These are phyloP conservation scores for Thalassarche chlororhynchos DNA, from an alignment of 2,113 vertebrate genomes.

Conservation along the genomic window DNA sequence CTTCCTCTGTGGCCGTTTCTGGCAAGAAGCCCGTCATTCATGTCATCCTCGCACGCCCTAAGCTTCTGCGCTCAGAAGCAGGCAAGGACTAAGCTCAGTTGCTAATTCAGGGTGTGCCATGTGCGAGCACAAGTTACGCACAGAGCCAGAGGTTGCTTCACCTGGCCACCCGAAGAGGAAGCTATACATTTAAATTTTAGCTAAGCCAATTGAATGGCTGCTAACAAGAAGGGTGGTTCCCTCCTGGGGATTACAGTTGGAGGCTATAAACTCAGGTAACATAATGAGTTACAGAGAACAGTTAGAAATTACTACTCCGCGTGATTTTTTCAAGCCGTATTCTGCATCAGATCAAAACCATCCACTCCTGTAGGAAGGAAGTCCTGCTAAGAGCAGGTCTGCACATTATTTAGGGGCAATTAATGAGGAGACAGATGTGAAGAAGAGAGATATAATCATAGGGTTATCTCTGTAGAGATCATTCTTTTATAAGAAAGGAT, in stretches of 20 bases:
- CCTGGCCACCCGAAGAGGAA: background rate
- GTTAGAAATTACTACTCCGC: background rate
- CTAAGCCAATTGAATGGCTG: background rate
- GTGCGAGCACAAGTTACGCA: background rate
- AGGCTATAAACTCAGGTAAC: background rate
- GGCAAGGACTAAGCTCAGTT: background rate
- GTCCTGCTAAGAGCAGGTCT: background rate
- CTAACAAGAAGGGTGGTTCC: background rate
- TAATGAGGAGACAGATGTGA: background rate
- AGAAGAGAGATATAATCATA: fast-evolving
- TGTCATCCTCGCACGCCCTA: background rate
- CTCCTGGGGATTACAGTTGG: too few species aligned
- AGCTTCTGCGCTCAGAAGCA: fast-evolving
- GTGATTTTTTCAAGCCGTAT: background rate
- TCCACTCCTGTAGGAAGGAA: background rate
- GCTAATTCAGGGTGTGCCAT: background rate
- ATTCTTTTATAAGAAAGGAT: background rate
- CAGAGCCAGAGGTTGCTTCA: background rate
- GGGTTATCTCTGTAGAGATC: too few species aligned
- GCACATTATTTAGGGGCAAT: fast-evolving
- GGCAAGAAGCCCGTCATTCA: background rate
- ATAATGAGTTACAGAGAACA: background rate
- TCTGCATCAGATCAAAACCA: background rate
- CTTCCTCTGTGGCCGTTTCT: background rate
- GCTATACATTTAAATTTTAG: background rate